These are phyloP conservation scores for Platygyra sinensis DNA, from an alignment of 64 coral and sea anemone species.

Conservation along the genomic window DNA sequence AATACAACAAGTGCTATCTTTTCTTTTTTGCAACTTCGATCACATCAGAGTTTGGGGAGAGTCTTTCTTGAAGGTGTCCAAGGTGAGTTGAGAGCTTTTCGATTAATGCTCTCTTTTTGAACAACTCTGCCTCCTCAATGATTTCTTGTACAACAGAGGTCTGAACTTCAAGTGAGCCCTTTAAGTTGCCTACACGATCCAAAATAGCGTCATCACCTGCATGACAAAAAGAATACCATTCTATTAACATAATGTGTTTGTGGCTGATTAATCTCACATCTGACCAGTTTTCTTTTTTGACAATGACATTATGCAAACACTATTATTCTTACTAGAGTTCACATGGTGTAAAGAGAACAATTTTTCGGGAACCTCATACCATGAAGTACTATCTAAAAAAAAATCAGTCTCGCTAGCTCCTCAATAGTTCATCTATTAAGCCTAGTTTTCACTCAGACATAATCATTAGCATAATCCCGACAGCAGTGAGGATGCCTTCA, in stretches of 20 bases:
- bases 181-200: conserved; percentile 61
- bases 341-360: too few species aligned
- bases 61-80: conserved; percentile 33
- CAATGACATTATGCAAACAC: too few species aligned
- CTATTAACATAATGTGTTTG: too few species aligned
- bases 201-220: conserved; percentile 82
- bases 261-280: neutral
- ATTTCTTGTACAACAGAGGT: conserved; percentile 65
- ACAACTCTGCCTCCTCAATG: conserved; percentile 87
- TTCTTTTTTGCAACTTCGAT: neutral
- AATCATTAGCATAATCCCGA: too few species aligned
- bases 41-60: conserved; percentile 17
- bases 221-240: neutral
- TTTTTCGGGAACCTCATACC: too few species aligned
- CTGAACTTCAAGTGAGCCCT: conserved; percentile 79
- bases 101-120: conserved; percentile 86
- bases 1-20: conserved; percentile 33
- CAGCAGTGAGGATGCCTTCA: too few species aligned
- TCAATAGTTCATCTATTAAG: too few species aligned
- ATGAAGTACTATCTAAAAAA: too few species aligned
- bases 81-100: conserved; percentile 56
- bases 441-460: neutral
- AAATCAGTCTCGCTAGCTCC: too few species aligned
- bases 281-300: too few species aligned
- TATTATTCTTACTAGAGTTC: too few species aligned